Evolutionary conservation across 2,888 invertebrate genomes (phyloP).

Genomic region (Biston betularia): DNA sequence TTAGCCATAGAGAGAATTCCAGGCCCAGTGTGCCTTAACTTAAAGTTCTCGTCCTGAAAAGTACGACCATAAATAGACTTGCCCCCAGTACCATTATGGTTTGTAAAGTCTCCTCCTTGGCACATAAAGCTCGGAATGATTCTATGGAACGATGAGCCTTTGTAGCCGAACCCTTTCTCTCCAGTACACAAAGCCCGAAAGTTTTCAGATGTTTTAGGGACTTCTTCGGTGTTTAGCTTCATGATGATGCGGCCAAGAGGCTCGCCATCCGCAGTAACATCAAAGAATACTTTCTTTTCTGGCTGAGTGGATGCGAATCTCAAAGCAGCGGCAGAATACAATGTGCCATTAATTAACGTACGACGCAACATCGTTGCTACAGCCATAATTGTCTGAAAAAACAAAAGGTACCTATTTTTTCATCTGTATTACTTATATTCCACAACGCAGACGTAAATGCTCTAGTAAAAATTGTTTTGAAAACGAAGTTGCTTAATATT

Average conservation of each 20-base stretch:
- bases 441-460: too few relatives aligned
- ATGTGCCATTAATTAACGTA: slow-evolving; percentile 69
- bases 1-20: slow-evolving; percentile 98
- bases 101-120: slow-evolving; percentile 98
- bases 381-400: slow-evolving; percentile 55
- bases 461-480: too few relatives aligned
- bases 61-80: slow-evolving; percentile 98
- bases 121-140: slow-evolving; percentile 99
- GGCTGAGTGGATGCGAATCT: slow-evolving; percentile 74
- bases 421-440: too few relatives aligned
- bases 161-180: slow-evolving; percentile 91
- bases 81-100: slow-evolving; percentile 96
- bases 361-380: slow-evolving; percentile 66
- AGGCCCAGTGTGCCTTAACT: slow-evolving; percentile 94
- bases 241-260: slow-evolving; percentile 94
- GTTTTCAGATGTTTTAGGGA: slow-evolving; percentile 97
- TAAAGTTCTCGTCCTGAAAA: slow-evolving; percentile 98
- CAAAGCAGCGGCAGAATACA: slow-evolving; percentile 76
- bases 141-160: slow-evolving; percentile 95
- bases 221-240: slow-evolving; percentile 94
- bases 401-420: neutral
- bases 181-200: slow-evolving; percentile 95
- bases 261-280: slow-evolving; percentile 93
- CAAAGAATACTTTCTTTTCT: slow-evolving; percentile 91
- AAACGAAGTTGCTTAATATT: too few relatives aligned